Percentiles rank a stretch among this genome's conserved stretches.
Conservation (phyloP, 2,113 vertebrate species). For the Ceyx melanurus region DNA sequence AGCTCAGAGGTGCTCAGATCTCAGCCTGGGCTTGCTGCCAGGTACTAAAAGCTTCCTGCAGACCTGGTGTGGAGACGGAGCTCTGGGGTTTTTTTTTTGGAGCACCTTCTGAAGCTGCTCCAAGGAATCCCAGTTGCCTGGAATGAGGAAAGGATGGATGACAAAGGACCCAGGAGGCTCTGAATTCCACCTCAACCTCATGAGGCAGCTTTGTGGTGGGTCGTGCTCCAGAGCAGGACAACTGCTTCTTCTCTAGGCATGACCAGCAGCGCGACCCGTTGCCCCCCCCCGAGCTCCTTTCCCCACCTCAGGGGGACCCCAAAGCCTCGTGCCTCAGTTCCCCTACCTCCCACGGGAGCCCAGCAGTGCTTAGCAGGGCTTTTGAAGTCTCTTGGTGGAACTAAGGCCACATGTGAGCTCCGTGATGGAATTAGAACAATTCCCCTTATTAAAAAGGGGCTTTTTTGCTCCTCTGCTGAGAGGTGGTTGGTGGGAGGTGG, state of each 20-base stretch:
- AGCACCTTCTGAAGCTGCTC: background rate
- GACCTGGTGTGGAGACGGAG: background rate
- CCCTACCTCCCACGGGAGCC: background rate
- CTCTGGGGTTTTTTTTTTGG: background rate
- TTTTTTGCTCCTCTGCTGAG: background rate
- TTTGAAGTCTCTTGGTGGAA: background rate
- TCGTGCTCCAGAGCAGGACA: accelerated
- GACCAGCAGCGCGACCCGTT: no score
- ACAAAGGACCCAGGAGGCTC: background rate
- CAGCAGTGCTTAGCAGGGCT: background rate
- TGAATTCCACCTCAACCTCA: no score
- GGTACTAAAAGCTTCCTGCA: background rate
- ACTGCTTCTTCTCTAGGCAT: background rate
- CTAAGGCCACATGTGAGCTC: accelerated
- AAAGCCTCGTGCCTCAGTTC: background rate
- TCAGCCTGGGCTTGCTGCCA: background rate
- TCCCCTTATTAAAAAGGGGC: background rate
- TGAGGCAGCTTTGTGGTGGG: background rate
- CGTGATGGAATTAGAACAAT: background rate
- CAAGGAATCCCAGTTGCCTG: background rate
- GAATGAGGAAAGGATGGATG: background rate
- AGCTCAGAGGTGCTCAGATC: background rate
- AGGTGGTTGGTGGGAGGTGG: background rate
- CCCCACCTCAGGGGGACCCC: background rate
- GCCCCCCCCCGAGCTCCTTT: background rate